Conservation (phyloP, 2,113 vertebrate genomes). For the Strix aluco region DNA sequence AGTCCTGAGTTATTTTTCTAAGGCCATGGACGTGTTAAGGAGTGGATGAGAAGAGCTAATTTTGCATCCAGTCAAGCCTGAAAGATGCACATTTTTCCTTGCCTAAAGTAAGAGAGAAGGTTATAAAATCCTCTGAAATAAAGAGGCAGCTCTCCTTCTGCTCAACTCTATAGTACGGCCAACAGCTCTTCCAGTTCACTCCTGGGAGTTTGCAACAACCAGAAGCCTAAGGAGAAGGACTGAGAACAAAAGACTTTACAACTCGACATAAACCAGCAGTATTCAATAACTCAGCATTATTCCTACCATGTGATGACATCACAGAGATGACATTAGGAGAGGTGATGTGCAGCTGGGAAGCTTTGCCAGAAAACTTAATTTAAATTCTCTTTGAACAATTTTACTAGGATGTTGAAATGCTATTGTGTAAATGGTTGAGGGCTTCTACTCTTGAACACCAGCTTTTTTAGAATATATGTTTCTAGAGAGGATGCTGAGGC, state of each 20-base stretch:
- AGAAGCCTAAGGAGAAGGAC: neutral
- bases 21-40: neutral
- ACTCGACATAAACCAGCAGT: neutral
- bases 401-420: neutral
- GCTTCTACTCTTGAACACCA: rapidly evolving
- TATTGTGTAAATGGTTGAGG: neutral
- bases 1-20: neutral
- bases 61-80: neutral
- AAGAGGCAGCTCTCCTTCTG: neutral
- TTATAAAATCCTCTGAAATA: slow-evolving; percentile 1
- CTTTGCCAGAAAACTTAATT: neutral
- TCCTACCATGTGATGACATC: neutral
- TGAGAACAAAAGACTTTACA: neutral
- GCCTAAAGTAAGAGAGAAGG: neutral
- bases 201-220: neutral
- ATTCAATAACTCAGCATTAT: neutral
- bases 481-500: neutral
- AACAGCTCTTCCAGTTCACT: neutral
- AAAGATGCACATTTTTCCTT: neutral
- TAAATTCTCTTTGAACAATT: neutral
- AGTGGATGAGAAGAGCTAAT: neutral
- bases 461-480: neutral
- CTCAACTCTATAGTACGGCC: neutral
- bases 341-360: neutral
- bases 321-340: neutral